Conservation (phyloP, 2,888 invertebrate genomes). For the Callosobruchus maculatus region DNA sequence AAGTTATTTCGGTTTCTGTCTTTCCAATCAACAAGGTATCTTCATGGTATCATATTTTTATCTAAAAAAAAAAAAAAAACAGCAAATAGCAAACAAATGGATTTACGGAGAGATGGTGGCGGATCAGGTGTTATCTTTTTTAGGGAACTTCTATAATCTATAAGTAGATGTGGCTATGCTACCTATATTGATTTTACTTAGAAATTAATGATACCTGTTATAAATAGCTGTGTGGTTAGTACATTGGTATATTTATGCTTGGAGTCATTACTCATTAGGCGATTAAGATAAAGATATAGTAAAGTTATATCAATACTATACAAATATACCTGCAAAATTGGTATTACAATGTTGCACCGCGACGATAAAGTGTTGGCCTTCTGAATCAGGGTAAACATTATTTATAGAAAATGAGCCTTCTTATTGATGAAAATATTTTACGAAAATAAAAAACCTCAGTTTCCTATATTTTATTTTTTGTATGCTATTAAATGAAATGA, state of each 20-base stretch:
- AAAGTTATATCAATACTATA: neutral
- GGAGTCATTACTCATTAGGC: no score
- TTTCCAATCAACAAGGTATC: neutral
- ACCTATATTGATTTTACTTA: neutral
- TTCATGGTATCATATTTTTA: neutral
- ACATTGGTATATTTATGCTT: neutral
- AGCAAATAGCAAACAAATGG: no score
- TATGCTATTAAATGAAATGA: no score
- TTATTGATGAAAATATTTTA: neutral
- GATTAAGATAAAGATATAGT: no score
- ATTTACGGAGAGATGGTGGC: no score
- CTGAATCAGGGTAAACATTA: neutral
- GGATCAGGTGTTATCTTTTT: no score
- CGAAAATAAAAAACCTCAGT: no score
- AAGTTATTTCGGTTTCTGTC: neutral
- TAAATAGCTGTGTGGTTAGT: neutral
- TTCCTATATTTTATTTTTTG: no score
- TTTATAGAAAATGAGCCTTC: neutral
- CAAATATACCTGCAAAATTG: neutral
- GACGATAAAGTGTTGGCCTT: conserved; percentile 10
- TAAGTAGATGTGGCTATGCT: neutral
- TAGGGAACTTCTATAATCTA: neutral
- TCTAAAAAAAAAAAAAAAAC: neutral
- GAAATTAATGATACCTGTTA: neutral
- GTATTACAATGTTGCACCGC: conserved; percentile 5